phyloP scores from a whole-genome alignment of 2,888 invertebrate species.

The Gastrophysa polygoni region DNA sequence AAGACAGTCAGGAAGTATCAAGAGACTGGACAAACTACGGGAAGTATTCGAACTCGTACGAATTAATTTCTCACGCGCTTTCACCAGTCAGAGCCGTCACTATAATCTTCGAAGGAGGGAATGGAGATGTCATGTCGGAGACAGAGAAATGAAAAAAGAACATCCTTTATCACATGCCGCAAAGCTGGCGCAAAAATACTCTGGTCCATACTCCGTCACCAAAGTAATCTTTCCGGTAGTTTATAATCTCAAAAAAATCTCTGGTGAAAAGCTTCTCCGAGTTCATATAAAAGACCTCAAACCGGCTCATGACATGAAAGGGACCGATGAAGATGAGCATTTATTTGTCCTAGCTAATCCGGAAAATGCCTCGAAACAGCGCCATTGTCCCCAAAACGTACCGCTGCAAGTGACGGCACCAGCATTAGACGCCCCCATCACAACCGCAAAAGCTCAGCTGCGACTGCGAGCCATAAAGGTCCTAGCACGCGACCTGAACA shows the following conservation, averaged over 20 bases:
- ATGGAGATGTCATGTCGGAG: not conserved
- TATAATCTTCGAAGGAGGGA: not conserved
- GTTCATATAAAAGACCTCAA: constrained; percentile 2
- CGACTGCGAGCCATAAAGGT: too few relatives aligned
- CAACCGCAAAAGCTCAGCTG: too few relatives aligned
- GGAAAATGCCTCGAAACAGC: too few relatives aligned
- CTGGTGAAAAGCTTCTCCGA: not conserved
- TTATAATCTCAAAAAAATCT: not conserved
- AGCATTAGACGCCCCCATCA: too few relatives aligned
- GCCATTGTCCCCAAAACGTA: too few relatives aligned
- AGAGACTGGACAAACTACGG: too few relatives aligned
- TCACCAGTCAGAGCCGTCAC: not conserved
- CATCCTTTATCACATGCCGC: constrained; percentile 3
- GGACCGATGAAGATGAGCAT: not conserved
- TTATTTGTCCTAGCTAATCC: too few relatives aligned
- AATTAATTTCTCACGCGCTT: not conserved
- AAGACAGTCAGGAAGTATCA: too few relatives aligned
- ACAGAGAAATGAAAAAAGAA: not conserved
- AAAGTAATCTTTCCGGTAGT: not conserved
- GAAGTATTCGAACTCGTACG: too few relatives aligned
- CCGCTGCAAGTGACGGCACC: too few relatives aligned
- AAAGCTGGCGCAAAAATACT: constrained; percentile 8
- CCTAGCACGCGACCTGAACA: too few relatives aligned
- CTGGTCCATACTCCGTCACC: not conserved
- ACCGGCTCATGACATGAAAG: not conserved